These are phyloP conservation scores for Pantherophis guttatus DNA, from an alignment of 2,113 vertebrate species.

Conservation along the genomic window DNA sequence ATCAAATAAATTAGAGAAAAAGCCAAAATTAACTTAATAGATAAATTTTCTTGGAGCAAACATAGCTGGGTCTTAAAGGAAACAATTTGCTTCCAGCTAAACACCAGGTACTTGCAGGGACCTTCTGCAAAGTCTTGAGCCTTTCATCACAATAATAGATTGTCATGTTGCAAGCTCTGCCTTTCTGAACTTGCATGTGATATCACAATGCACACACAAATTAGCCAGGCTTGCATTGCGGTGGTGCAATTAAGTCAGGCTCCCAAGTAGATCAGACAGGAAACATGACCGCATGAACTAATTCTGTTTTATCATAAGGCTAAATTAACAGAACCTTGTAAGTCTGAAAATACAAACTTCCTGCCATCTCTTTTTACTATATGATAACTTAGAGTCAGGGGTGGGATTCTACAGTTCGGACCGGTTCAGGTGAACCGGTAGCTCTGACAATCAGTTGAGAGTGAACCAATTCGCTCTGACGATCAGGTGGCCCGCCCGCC, in stretches of 20 bases:
- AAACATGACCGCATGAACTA: neutral
- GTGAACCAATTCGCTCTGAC: no score
- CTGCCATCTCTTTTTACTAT: neutral
- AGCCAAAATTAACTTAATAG: neutral
- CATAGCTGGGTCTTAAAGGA: neutral
- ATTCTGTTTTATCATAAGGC: neutral
- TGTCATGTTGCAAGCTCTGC: neutral
- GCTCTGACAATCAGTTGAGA: no score
- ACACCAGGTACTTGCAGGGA: neutral
- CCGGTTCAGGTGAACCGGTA: no score
- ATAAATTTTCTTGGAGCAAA: neutral
- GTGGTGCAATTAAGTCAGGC: neutral
- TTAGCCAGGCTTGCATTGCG: neutral
- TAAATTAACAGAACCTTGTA: neutral
- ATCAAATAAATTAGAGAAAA: rapidly evolving
- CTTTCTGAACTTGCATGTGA: neutral
- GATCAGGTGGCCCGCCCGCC: no score
- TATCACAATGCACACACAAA: neutral
- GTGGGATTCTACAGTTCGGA: no score
- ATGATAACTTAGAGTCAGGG: neutral
- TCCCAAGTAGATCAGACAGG: neutral
- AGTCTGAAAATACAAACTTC: neutral
- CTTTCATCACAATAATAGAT: neutral
- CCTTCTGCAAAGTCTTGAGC: neutral
- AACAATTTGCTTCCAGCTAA: neutral